Evolutionary conservation across 2,797 vertebrate genomes (phyloP).

Genomic region (Sus cebifrons): DNA sequence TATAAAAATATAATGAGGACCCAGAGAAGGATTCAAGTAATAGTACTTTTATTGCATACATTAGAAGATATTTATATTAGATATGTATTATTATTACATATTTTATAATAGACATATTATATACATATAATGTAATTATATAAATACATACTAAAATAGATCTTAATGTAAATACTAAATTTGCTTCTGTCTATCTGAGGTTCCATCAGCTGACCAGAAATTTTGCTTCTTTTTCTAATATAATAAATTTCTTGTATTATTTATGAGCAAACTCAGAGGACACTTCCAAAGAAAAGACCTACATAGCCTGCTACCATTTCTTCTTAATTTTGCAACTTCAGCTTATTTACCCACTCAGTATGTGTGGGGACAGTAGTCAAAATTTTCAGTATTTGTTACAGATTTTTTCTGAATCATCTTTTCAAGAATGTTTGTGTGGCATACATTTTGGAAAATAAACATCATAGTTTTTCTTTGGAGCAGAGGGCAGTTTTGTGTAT

Average conservation of each 20-base stretch:
- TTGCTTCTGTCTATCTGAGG: neutral
- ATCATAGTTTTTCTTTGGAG: neutral
- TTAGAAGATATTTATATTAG: neutral
- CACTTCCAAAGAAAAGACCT: neutral
- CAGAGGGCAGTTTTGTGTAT: neutral
- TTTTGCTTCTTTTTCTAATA: neutral
- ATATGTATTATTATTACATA: neutral
- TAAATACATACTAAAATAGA: neutral
- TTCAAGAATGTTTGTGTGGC: neutral
- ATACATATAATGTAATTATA: neutral
- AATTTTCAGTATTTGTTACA: neutral
- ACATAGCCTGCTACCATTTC: neutral
- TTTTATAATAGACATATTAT: neutral
- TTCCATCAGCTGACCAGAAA: neutral
- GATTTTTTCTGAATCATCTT: neutral
- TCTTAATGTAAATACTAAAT: neutral
- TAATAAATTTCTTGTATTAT: neutral
- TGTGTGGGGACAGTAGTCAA: neutral
- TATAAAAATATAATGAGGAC: neutral
- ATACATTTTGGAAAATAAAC: neutral
- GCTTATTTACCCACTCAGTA: neutral
- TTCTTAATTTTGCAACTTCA: neutral
- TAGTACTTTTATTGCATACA: neutral
- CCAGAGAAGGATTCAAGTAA: neutral
- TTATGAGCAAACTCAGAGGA: neutral